These are phyloP conservation scores for Lynx canadensis DNA, from an alignment of 2,113 vertebrate species.

Conservation along the genomic window DNA sequence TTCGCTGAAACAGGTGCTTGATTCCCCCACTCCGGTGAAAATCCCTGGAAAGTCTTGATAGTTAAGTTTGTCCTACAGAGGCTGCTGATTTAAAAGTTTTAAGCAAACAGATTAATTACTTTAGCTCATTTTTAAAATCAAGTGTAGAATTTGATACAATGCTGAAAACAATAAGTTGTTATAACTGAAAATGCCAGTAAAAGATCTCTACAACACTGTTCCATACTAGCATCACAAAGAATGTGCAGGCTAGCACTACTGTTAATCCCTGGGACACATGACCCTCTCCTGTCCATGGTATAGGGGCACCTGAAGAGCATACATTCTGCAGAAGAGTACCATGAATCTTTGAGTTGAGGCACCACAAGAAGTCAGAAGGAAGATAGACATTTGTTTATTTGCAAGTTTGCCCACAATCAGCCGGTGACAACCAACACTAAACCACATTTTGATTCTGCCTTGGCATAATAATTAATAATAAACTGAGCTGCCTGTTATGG, in stretches of 20 bases:
- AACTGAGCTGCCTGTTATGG: background rate
- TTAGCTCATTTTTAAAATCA: background rate
- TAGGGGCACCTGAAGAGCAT: background rate
- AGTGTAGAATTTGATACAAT: background rate
- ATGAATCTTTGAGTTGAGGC: background rate
- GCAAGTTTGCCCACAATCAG: background rate
- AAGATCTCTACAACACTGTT: background rate
- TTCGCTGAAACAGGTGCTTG: background rate
- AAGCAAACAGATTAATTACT: constrained; percentile 16
- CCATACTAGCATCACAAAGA: background rate
- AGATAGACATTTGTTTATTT: background rate
- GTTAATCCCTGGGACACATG: accelerated
- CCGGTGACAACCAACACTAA: background rate
- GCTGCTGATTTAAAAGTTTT: constrained; percentile 1
- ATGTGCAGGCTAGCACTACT: accelerated
- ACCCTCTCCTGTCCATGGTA: too few species aligned
- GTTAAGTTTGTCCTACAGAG: constrained; percentile 15
- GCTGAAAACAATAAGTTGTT: background rate
- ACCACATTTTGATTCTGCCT: background rate
- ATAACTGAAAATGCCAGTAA: background rate
- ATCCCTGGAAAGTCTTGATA: background rate
- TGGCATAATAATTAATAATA: too few species aligned
- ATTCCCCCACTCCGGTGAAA: background rate
- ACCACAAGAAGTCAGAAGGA: background rate
- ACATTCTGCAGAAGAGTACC: too few species aligned